phyloP scores from a whole-genome alignment of 1,140 invertebrate genomes.

The Ceratoteleas bidentatus region DNA sequence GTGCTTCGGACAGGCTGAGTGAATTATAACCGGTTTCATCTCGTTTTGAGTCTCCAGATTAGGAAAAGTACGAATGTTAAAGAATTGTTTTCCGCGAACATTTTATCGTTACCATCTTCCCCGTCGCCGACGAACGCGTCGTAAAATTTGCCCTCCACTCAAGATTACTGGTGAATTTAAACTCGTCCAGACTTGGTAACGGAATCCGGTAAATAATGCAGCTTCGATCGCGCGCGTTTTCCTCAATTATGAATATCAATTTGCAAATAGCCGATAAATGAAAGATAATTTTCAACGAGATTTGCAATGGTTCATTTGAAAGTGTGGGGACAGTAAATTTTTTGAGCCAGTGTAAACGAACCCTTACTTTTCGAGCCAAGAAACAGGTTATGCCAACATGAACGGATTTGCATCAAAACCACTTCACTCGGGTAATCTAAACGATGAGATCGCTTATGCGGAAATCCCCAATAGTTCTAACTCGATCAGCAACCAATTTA shows the following conservation, averaged over 20 bases:
- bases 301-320: not conserved
- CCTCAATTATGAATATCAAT: too few relatives aligned
- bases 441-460: slow-evolving; percentile 6
- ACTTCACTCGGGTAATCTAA: slow-evolving; percentile 7
- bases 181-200: not conserved
- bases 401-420: slow-evolving; percentile 19
- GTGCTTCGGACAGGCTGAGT: slow-evolving; percentile 68
- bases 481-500: slow-evolving; percentile 1
- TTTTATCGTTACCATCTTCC: slow-evolving; percentile 29
- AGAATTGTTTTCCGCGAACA: slow-evolving; percentile 54
- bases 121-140: not conserved
- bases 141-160: slow-evolving; percentile 6
- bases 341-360: not conserved
- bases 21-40: slow-evolving; percentile 67
- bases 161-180: not conserved
- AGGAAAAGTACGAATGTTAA: slow-evolving; percentile 58
- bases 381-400: slow-evolving; percentile 4
- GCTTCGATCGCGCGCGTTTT: too few relatives aligned
- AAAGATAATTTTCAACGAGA: too few relatives aligned
- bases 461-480: slow-evolving; percentile 13
- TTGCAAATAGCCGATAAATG: too few relatives aligned
- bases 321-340: not conserved
- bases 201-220: not conserved
- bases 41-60: slow-evolving; percentile 63
- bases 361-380: not conserved